A percentile compares a stretch with the other conserved stretches of the same genome.
Evolutionary conservation across 2,888 invertebrate species (phyloP).

Genomic region (Coelogynopora nodosa): DNA sequence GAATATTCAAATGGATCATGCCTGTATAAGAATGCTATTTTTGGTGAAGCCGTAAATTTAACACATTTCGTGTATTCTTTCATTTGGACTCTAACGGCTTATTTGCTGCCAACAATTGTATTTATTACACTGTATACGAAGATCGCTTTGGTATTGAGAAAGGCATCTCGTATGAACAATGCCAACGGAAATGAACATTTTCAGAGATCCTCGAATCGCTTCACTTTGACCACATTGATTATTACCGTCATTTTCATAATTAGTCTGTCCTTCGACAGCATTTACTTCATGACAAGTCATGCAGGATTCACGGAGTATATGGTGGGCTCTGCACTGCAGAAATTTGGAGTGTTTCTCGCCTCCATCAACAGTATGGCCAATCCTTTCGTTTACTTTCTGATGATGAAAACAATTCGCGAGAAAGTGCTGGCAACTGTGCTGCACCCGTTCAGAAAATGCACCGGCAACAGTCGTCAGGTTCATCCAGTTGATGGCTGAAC

Average conservation of each 20-base stretch:
- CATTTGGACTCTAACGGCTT: background rate
- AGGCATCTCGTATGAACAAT: too few relatives aligned
- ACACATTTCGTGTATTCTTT: background rate
- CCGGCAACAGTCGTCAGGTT: too few relatives aligned
- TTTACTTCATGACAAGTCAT: conserved; percentile 29
- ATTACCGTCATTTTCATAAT: conserved; percentile 42
- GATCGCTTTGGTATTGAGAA: background rate
- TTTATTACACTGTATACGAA: background rate
- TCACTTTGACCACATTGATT: conserved; percentile 42
- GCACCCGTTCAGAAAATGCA: too few relatives aligned
- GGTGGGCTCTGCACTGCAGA: conserved; percentile 26
- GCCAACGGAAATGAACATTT: too few relatives aligned
- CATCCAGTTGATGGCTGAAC: too few relatives aligned
- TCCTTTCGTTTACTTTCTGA: conserved; percentile 41
- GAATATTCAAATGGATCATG: background rate
- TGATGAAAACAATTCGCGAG: conserved; percentile 34
- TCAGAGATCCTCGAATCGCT: background rate
- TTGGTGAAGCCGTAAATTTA: background rate
- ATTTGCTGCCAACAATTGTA: background rate
- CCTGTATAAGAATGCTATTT: background rate
- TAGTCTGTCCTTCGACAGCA: conserved; percentile 2
- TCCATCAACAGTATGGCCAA: conserved; percentile 40
- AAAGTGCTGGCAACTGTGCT: too few relatives aligned
- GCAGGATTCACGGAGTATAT: conserved; percentile 4
- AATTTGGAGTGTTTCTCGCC: conserved; percentile 34